Percentiles rank a stretch among this genome's conserved stretches.
phyloP scores from a whole-genome alignment of 2,113 vertebrate genomes.

The Aythya baeri region DNA sequence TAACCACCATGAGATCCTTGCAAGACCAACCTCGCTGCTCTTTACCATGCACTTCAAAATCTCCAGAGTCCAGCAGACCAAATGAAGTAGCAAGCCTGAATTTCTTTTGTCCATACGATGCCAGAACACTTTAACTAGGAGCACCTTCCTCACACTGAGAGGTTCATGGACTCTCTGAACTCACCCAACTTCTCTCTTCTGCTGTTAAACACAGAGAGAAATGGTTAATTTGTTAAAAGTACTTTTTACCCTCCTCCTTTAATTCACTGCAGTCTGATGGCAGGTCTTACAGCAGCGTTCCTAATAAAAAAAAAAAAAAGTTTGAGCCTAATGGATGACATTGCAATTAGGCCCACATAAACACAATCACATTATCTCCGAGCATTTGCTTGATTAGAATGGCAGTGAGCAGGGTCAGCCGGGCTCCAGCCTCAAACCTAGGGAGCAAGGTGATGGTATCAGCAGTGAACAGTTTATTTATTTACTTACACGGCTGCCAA shows the following conservation, averaged over 20 bases:
- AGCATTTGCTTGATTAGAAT: not conserved
- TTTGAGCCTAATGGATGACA: not conserved
- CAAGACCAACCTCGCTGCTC: not conserved
- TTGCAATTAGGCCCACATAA: not conserved
- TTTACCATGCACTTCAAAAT: not conserved
- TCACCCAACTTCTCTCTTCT: not conserved
- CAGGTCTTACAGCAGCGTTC: not conserved
- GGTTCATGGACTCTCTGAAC: not conserved
- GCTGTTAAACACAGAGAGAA: not conserved
- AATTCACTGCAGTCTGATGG: not conserved
- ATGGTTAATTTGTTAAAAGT: not conserved
- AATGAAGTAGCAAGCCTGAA: not conserved
- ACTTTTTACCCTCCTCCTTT: not conserved
- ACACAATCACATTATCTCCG: not conserved
- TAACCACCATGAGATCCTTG: fast-evolving
- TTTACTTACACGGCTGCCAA: not conserved
- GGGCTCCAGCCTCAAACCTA: not conserved
- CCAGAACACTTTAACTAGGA: not conserved
- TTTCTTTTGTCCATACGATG: not conserved
- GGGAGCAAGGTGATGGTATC: not conserved
- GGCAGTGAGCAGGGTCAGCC: not conserved
- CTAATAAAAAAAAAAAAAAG: not conserved
- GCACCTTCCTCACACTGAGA: not conserved
- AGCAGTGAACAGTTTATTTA: not conserved
- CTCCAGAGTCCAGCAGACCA: not conserved